phyloP scores from a whole-genome alignment of 2,113 vertebrate species.

The Chaetura pelagica region DNA sequence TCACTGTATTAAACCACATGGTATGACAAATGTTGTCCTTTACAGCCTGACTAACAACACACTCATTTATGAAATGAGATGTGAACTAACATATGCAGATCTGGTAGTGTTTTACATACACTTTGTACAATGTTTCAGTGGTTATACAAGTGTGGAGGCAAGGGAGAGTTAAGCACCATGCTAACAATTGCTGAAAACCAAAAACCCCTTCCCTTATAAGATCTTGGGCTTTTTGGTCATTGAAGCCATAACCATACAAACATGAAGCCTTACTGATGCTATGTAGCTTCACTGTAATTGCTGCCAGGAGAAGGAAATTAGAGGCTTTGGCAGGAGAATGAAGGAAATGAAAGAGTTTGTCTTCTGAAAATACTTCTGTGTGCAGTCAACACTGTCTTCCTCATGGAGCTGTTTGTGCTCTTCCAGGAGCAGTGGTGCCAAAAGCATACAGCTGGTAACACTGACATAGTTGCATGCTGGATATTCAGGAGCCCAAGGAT shows the following conservation, averaged over 20 bases:
- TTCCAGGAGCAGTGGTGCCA: background rate
- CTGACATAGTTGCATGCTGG: background rate
- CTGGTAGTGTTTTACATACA: background rate
- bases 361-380: background rate
- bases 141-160: background rate
- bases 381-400: background rate
- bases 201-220: background rate
- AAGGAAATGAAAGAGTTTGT: conserved; percentile 19
- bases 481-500: background rate
- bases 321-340: background rate
- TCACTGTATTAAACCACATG: conserved; percentile 2
- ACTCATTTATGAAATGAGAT: background rate
- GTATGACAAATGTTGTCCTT: conserved; percentile 11
- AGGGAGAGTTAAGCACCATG: background rate
- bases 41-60: conserved; percentile 17
- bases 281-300: background rate
- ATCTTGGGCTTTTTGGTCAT: background rate
- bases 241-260: background rate
- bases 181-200: background rate
- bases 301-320: conserved; percentile 13
- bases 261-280: background rate
- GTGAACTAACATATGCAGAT: background rate
- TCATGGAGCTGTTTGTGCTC: background rate
- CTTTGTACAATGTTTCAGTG: background rate
- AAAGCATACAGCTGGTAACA: background rate